These are phyloP conservation scores for Cenopis cana DNA, from an alignment of 2,888 invertebrate genomes.

Conservation along the genomic window DNA sequence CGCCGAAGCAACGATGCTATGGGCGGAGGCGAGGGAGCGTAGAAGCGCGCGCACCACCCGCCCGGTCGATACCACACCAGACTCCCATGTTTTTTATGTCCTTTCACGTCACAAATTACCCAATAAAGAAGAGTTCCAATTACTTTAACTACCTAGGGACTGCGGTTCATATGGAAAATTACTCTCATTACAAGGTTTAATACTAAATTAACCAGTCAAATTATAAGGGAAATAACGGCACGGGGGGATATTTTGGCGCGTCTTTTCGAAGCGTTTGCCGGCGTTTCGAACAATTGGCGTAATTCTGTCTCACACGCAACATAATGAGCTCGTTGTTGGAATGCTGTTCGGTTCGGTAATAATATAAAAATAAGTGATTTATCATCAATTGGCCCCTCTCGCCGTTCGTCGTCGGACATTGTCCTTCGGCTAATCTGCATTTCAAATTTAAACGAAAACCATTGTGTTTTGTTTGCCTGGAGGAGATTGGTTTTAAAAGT, in stretches of 20 bases:
- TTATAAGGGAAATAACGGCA: slow-evolving; percentile 3
- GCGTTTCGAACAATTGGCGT: slow-evolving; percentile 36
- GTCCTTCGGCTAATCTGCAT: slow-evolving; percentile 26
- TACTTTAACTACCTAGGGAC: slow-evolving; percentile 58
- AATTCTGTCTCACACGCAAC: slow-evolving; percentile 31
- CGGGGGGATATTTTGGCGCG: slow-evolving; percentile 32
- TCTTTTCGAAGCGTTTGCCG: slow-evolving; percentile 37
- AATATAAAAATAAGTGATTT: slow-evolving; percentile 31
- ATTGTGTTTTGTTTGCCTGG: slow-evolving; percentile 12
- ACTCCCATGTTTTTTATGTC: slow-evolving; percentile 83
- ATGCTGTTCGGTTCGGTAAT: slow-evolving; percentile 32
- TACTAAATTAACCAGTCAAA: slow-evolving; percentile 14
- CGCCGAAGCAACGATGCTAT: slow-evolving; percentile 5
- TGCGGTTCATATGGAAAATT: slow-evolving; percentile 22
- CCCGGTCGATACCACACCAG: slow-evolving; percentile 82
- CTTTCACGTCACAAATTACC: slow-evolving; percentile 77
- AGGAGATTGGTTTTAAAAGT: slow-evolving; percentile 3
- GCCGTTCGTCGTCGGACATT: slow-evolving; percentile 5
- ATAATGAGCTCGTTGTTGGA: slow-evolving; percentile 30
- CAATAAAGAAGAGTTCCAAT: slow-evolving; percentile 75
- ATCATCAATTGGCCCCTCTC: slow-evolving; percentile 25
- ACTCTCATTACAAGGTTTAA: slow-evolving; percentile 14
- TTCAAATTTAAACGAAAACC: slow-evolving; percentile 28
- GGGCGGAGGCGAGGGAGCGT: slow-evolving; percentile 31
- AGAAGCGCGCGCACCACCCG: slow-evolving; percentile 68